A percentile compares a stretch with the other conserved stretches of the same genome.
Conservation (phyloP, 2,888 invertebrate genomes). For the Leptinotarsa peninsularis region DNA sequence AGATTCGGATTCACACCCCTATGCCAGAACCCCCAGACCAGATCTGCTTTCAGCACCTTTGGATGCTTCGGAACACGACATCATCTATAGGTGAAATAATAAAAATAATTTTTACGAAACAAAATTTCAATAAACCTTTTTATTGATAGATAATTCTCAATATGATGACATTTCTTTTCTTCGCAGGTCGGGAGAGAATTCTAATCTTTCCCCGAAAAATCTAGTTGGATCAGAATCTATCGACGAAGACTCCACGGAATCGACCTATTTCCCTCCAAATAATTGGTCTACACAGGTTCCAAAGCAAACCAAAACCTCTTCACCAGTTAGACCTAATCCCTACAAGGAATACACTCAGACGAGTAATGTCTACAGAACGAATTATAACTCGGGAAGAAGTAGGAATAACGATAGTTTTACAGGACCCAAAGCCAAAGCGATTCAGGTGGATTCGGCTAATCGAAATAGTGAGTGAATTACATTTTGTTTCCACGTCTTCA, state of each 20-base stretch:
- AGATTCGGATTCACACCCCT: slow-evolving; percentile 73
- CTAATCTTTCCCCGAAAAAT: slow-evolving; percentile 50
- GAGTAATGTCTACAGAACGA: slow-evolving; percentile 38
- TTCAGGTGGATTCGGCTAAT: slow-evolving; percentile 10
- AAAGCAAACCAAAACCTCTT: slow-evolving; percentile 38
- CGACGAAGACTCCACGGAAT: slow-evolving; percentile 64
- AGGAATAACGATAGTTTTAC: background rate
- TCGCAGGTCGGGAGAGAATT: slow-evolving; percentile 31
- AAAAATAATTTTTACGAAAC: no score
- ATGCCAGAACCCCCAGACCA: slow-evolving; percentile 76
- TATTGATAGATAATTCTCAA: no score
- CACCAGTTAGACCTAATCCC: slow-evolving; percentile 26
- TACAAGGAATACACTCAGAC: slow-evolving; percentile 19
- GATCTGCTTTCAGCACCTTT: slow-evolving; percentile 73
- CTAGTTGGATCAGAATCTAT: slow-evolving; percentile 68
- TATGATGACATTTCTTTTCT: background rate
- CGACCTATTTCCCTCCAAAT: slow-evolving; percentile 69
- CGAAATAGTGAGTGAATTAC: slow-evolving; percentile 33
- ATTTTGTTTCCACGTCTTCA: background rate
- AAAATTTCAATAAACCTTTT: background rate
- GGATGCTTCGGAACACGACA: slow-evolving; percentile 59
- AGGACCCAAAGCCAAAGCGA: slow-evolving; percentile 23
- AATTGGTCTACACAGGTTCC: slow-evolving; percentile 70
- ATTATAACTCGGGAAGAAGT: slow-evolving; percentile 23
- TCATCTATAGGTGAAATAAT: slow-evolving; percentile 51